Percentiles rank a stretch among this genome's conserved stretches.
Evolutionary conservation across 2,888 invertebrate species (phyloP).

Genomic region (Ypsolopha scabrella): DNA sequence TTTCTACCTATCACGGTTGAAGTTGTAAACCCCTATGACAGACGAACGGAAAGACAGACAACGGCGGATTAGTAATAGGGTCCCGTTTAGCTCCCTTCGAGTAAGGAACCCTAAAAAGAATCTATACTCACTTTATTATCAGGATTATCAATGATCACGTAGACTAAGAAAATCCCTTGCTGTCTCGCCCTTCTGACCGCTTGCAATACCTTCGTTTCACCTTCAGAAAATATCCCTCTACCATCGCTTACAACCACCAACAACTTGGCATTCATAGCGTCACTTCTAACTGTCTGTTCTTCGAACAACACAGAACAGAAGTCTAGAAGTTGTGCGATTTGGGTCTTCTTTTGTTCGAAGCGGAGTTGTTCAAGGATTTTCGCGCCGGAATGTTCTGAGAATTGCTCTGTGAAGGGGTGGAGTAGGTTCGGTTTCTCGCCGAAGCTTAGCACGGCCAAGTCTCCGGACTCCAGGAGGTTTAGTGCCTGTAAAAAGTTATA

Average conservation of each 20-base stretch:
- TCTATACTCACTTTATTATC: slow-evolving; percentile 78
- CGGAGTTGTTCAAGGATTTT: slow-evolving; percentile 83
- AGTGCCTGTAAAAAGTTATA: slow-evolving; percentile 73
- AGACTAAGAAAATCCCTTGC: slow-evolving; percentile 91
- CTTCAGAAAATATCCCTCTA: slow-evolving; percentile 90
- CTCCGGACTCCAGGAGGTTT: slow-evolving; percentile 93
- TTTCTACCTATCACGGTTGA: too few species aligned
- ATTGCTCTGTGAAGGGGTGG: slow-evolving; percentile 88
- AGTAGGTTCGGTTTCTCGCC: slow-evolving; percentile 88
- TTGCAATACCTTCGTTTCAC: slow-evolving; percentile 78
- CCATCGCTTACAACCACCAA: slow-evolving; percentile 96
- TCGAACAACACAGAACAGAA: slow-evolving; percentile 76
- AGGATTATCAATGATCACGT: slow-evolving; percentile 96
- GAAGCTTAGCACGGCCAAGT: slow-evolving; percentile 91
- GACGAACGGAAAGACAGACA: too few species aligned
- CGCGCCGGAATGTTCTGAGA: slow-evolving; percentile 88
- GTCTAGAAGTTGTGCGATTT: slow-evolving; percentile 85
- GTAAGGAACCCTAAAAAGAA: too few species aligned
- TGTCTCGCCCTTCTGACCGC: slow-evolving; percentile 86
- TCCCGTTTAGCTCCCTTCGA: too few species aligned
- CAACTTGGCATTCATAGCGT: slow-evolving; percentile 80
- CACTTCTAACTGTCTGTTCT: slow-evolving; percentile 55
- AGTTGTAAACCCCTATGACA: too few species aligned
- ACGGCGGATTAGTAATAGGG: too few species aligned
- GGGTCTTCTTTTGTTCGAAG: slow-evolving; percentile 92